These are phyloP conservation scores for Porites australiensis DNA, from an alignment of 64 coral and sea anemone genomes.

Conservation along the genomic window DNA sequence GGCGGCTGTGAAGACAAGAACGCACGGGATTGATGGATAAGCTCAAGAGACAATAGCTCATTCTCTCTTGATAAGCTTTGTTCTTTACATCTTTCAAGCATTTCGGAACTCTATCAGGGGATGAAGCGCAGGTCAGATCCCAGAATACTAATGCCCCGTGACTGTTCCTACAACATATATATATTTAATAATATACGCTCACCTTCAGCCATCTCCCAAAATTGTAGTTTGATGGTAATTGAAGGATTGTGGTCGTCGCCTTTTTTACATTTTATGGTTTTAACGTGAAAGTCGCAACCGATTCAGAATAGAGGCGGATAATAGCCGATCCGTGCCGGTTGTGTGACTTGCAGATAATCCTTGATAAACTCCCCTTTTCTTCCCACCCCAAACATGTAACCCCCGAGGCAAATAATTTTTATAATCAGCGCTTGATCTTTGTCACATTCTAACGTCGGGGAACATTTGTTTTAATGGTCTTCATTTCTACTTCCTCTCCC, in stretches of 20 bases:
- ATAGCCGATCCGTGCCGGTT: neutral
- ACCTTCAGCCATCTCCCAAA: slow-evolving; percentile 8
- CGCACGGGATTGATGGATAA: slow-evolving; percentile 32
- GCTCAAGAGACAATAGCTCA: too few relatives aligned
- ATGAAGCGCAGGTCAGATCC: neutral
- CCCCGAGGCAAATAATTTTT: slow-evolving; percentile 18
- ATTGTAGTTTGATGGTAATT: neutral
- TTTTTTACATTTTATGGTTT: neutral
- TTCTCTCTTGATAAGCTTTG: too few relatives aligned
- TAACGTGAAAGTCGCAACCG: slow-evolving; percentile 10
- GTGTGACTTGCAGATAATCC: slow-evolving; percentile 9
- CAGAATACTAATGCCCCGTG: slow-evolving; percentile 33
- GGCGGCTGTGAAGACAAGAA: too few relatives aligned
- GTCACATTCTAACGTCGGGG: neutral
- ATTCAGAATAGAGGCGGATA: neutral
- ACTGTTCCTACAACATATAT: slow-evolving; percentile 1
- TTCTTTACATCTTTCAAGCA: neutral
- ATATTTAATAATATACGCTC: neutral
- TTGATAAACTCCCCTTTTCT: neutral
- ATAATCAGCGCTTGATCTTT: neutral
- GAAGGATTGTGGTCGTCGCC: neutral
- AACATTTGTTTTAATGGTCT: slow-evolving; percentile 14
- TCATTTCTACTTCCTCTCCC: neutral
- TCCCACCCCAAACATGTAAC: neutral
- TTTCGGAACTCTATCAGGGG: neutral